phyloP scores from a whole-genome alignment of 2,113 vertebrate species.

The Cariama cristata region DNA sequence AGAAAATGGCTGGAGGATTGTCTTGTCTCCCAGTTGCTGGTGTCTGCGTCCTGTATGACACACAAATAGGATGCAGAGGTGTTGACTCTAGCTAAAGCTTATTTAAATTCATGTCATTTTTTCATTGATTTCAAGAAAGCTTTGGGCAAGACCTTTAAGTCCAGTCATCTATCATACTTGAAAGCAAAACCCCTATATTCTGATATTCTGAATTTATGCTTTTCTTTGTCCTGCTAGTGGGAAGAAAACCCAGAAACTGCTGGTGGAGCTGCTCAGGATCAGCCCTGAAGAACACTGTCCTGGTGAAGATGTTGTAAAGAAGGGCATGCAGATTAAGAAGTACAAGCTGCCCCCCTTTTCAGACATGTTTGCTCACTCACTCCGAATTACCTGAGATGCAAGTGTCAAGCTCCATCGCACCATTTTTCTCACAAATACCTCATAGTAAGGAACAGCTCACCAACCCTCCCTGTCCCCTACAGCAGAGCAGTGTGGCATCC shows the following conservation, averaged over 20 bases:
- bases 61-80: fast-evolving
- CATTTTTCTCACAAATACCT: neutral
- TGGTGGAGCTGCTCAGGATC: neutral
- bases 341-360: neutral
- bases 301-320: neutral
- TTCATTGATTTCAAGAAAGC: neutral
- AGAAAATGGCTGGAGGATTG: neutral
- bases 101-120: neutral
- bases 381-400: neutral
- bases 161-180: neutral
- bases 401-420: fast-evolving
- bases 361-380: neutral
- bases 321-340: fast-evolving
- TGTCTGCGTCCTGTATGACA: too few species aligned
- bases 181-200: neutral
- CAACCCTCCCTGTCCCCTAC: neutral
- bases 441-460: neutral
- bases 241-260: neutral
- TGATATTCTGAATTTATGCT: neutral
- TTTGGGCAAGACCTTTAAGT: neutral
- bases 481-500: neutral
- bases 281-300: neutral
- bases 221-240: neutral
- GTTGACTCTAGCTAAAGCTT: neutral
- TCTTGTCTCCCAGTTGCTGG: neutral